Base-by-base conservation (phyloP, 2,888 invertebrate species). In the Aporophyla nigra region DNA sequence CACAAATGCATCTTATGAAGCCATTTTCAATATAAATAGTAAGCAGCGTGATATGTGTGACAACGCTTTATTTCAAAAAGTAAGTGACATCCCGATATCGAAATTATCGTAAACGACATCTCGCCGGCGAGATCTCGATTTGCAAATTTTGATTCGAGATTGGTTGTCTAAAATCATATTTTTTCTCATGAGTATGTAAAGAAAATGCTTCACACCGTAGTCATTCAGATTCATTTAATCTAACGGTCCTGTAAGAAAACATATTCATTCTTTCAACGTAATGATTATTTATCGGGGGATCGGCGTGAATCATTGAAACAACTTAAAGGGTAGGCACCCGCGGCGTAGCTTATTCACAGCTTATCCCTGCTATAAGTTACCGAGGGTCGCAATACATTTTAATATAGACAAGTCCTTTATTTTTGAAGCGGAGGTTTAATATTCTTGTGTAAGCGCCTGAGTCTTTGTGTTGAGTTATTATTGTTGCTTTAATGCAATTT, bases 351-450 rank as follows among this genome's bases (percentile, higher is more conserved):
- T 82, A 87, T 76, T 82, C 79, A 69, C 69, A 80, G 88, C 90
- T 93, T 91, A 93, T 91, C 91, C 88, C 81, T 40, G 82, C 90
- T 84, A 91, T 91, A 88, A 92, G 88, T 93, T 90, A 92, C 86
- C 75, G 59, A 85, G 81, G 90, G 89, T 62, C 63, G 76, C 86
- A 79, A 87, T 88, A 66, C 43, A 86, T 88, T 83, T 87, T 81
- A 86, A 87, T 82, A 83, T 33, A 78, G 63, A 54, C 7, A 58
- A 53, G 24, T 69, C 58, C 27, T 65, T 70, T 83, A 72, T 71
- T 59, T 67, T 66, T 63, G 46, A 69, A 53, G 1, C 58, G 33
- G 24, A 24, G 16, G 19, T 33, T 53, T 54, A 10, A 53, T 33
- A 51, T 51, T 21, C 5, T 51, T n/a, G 21, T 19, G 14, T 27